Conservation (phyloP, 2,888 invertebrate genomes). For the Caenorhabditis japonica region DNA sequence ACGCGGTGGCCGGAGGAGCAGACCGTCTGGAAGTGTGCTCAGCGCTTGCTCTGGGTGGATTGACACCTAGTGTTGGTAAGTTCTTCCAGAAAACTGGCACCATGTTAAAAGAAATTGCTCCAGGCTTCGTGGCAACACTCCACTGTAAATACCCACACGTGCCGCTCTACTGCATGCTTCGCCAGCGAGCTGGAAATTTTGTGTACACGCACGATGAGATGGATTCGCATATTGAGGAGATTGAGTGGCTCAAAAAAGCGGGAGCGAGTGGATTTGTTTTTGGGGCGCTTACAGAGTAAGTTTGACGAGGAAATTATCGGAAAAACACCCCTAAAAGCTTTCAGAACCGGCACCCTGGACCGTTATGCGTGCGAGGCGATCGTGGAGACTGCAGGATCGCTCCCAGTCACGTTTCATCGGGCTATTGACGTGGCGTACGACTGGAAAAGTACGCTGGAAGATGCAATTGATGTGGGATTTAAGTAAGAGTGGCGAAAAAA, state of each 20-base stretch:
- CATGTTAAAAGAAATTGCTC: neutral
- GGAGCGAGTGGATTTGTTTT: slow-evolving; percentile 65
- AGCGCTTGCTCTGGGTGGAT: slow-evolving; percentile 22
- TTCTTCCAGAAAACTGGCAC: neutral
- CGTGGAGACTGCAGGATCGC: slow-evolving; percentile 41
- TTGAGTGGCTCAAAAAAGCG: slow-evolving; percentile 55
- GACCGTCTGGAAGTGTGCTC: slow-evolving; percentile 62
- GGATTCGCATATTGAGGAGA: slow-evolving; percentile 41
- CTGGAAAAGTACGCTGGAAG: slow-evolving; percentile 53
- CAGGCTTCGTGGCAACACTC: slow-evolving; percentile 55
- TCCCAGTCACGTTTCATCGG: slow-evolving; percentile 61
- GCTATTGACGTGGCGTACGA: slow-evolving; percentile 59
- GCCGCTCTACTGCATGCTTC: slow-evolving; percentile 58
- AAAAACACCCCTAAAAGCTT: neutral
- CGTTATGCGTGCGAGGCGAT: slow-evolving; percentile 42
- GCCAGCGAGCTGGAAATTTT: slow-evolving; percentile 59
- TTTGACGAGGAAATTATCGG: neutral
- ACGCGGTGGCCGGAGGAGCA: slow-evolving; percentile 55
- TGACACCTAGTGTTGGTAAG: slow-evolving; percentile 26
- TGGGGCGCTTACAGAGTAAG: slow-evolving; percentile 56
- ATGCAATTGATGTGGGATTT: slow-evolving; percentile 58
- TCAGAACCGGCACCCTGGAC: slow-evolving; percentile 52
- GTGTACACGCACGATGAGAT: slow-evolving; percentile 55
- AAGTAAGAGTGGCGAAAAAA: slow-evolving; percentile 11
- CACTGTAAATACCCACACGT: slow-evolving; percentile 25